Evolutionary conservation across 1,140 invertebrate species (phyloP).

Genomic region (Trialeurodes vaporariorum): DNA sequence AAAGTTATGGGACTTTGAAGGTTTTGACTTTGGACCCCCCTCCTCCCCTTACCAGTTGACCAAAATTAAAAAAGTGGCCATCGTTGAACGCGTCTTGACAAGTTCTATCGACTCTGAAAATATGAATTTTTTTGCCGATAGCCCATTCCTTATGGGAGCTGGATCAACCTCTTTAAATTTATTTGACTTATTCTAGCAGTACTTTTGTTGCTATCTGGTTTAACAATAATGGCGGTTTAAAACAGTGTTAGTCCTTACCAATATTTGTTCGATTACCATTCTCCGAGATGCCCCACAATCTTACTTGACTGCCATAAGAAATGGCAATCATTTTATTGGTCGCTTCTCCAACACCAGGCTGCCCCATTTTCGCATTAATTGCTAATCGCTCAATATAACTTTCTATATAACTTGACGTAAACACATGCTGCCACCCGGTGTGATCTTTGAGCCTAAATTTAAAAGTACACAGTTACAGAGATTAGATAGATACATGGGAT

Average conservation of each 20-base stretch:
- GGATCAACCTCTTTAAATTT: too few relatives aligned
- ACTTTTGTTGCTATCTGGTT: neutral
- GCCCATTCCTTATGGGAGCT: too few relatives aligned
- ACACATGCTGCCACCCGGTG: conserved; percentile 88
- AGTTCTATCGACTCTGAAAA: too few relatives aligned
- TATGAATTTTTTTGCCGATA: too few relatives aligned
- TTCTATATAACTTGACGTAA: conserved; percentile 85
- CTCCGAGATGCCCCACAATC: conserved; percentile 81
- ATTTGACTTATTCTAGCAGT: neutral
- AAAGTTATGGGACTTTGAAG: too few relatives aligned
- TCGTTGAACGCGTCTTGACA: too few relatives aligned
- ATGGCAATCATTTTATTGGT: conserved; percentile 74
- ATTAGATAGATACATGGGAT: too few relatives aligned
- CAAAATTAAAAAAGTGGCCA: too few relatives aligned
- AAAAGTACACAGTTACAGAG: too few relatives aligned
- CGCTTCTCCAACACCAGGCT: conserved; percentile 37
- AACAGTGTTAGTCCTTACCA: conserved; percentile 39
- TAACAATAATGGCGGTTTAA: neutral
- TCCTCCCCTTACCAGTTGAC: too few relatives aligned
- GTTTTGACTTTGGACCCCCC: too few relatives aligned
- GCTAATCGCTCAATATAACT: conserved; percentile 82
- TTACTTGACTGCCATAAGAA: conserved; percentile 69
- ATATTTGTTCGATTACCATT: conserved; percentile 63
- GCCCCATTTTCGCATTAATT: conserved; percentile 84
- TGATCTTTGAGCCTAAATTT: conserved; percentile 77